Evolutionary conservation across 2,113 vertebrate species (phyloP).

Genomic region (Gavialis gangeticus): DNA sequence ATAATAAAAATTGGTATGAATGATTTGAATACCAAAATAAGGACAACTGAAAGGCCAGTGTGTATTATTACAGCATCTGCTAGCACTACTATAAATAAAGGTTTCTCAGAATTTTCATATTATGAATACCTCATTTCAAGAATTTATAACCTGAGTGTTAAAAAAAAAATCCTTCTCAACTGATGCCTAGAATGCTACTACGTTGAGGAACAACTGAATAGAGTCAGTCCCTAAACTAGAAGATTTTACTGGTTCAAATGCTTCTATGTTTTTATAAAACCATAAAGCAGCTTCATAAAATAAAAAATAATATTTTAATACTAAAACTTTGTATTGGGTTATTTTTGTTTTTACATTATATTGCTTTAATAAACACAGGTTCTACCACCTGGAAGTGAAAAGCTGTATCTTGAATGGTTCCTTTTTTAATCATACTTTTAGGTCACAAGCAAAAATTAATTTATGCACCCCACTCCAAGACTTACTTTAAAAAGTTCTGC

Average conservation of each 20-base stretch:
- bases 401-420: not conserved
- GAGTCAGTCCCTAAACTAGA: not conserved
- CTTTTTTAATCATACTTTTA: not conserved
- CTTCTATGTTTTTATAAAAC: not conserved
- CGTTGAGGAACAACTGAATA: not conserved
- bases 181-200: slow-evolving; percentile 1
- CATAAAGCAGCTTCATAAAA: not conserved
- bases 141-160: slow-evolving; percentile 7
- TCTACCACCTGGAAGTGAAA: not conserved
- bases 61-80: slow-evolving; percentile 42
- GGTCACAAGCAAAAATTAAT: not conserved
- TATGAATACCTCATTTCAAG: slow-evolving; percentile 32
- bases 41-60: slow-evolving; percentile 15
- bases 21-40: slow-evolving; percentile 41
- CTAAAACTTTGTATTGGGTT: not conserved
- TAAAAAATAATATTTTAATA: not conserved
- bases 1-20: slow-evolving; percentile 48
- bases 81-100: slow-evolving; percentile 54
- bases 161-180: not conserved
- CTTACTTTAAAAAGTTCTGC: not conserved
- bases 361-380: not conserved
- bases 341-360: not conserved
- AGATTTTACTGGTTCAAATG: not conserved
- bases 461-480: not conserved
- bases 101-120: slow-evolving; percentile 21